Evolutionary conservation across 2,888 invertebrate genomes (phyloP), one percentile per base, ranked within the genome.

Genomic region (Phlogophora meticulosa): DNA sequence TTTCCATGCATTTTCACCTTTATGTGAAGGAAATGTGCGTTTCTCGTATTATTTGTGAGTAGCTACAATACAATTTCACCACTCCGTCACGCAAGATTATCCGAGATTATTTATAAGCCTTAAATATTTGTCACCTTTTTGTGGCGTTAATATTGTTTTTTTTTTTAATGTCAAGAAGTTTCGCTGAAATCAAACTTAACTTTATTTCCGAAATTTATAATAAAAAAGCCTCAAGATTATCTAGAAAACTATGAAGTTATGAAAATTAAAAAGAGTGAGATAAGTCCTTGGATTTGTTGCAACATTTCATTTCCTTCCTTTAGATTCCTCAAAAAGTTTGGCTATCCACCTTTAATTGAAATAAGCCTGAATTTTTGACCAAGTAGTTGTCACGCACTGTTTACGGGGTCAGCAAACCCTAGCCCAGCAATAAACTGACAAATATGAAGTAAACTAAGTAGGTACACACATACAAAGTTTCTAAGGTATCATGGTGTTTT

Each of bases 61-160:
- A n/a, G n/a, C n/a, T n/a, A 46, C 11, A 73, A 68, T n/a, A 71
- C 43, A 66, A 74, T 77, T 69, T 68, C 51, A 51, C 63, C 78
- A 80, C 62, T 65, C 40, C 34, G 71, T 67, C 80, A 81, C 80
- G 80, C 80, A 80, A 81, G 80, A 81, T 82, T 80, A 63, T n/a
- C 32, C 32, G 62, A 77, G 77, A 81, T 82, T 74, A 77, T 62
- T 76, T 72, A 56, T 71, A 66, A 80, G 64, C 66, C 43, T 72
- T 76, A n/a, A n/a, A n/a, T n/a, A 80, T 76, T 80, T 80, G 81
- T 77, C 83, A 82, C 78, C 81, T 66, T 61, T 72, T 82, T 66
- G 53, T 72, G 22, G 45, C 15, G 46, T 52, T 56, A 57, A 40
- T 53, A 20, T 55, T 17, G 1, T 46, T 32, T 5, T n/a, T 32